A percentile compares a stretch with the other conserved stretches of the same genome.
Evolutionary conservation across 64 coral and sea anemone species (phyloP).

Genomic region (Exaiptasia diaphana): DNA sequence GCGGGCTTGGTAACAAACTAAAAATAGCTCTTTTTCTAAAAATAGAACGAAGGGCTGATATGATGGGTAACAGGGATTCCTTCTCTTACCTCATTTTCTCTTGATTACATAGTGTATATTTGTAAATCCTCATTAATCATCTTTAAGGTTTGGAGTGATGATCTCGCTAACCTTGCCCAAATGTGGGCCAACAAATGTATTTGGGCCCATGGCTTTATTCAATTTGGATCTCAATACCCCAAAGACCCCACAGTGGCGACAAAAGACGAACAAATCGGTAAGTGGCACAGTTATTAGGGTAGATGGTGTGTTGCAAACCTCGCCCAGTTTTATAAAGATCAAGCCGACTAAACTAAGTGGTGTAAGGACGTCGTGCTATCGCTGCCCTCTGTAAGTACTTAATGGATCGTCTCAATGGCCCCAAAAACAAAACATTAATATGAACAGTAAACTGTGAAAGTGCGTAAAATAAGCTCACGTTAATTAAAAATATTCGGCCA

Average conservation of each 20-base stretch:
- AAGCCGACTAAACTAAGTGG: neutral
- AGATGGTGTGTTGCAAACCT: neutral
- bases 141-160: slow-evolving; percentile 54
- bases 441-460: too few relatives aligned
- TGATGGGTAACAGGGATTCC: too few relatives aligned
- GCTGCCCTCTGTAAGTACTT: neutral
- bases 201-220: slow-evolving; percentile 58
- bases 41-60: too few relatives aligned
- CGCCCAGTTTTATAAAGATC: neutral
- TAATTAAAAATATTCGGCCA: too few relatives aligned
- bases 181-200: slow-evolving; percentile 71
- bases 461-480: too few relatives aligned
- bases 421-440: too few relatives aligned
- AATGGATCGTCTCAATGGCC: too few relatives aligned
- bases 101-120: too few relatives aligned
- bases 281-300: slow-evolving; percentile 17
- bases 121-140: too few relatives aligned
- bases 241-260: slow-evolving; percentile 14
- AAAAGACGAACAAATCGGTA: neutral
- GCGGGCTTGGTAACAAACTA: too few relatives aligned
- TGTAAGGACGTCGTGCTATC: neutral
- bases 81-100: too few relatives aligned
- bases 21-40: too few relatives aligned
- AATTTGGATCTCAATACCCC: slow-evolving; percentile 53
- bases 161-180: slow-evolving; percentile 71